A percentile compares a stretch with the other conserved stretches of the same genome.
These are phyloP conservation scores for Oscheius onirici DNA, from an alignment of 2,888 invertebrate species.

Conservation along the genomic window DNA sequence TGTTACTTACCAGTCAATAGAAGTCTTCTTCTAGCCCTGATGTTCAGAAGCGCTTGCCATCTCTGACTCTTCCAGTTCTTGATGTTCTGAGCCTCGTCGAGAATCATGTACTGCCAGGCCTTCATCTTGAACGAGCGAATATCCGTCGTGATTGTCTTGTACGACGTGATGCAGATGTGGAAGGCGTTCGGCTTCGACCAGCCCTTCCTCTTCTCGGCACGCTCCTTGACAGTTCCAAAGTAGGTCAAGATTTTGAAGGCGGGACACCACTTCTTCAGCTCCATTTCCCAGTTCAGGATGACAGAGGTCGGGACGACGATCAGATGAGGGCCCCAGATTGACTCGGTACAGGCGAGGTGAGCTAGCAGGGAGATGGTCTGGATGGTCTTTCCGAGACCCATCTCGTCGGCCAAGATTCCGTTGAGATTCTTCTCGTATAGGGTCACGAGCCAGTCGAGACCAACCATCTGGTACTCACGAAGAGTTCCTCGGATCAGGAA, in stretches of 20 bases:
- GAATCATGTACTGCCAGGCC: slow-evolving; percentile 96
- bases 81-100: slow-evolving; percentile 87
- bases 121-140: slow-evolving; percentile 95
- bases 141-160: slow-evolving; percentile 90
- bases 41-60: slow-evolving; percentile 95
- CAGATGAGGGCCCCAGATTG: slow-evolving; percentile 97
- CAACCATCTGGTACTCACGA: slow-evolving; percentile 96
- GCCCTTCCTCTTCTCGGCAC: slow-evolving; percentile 78
- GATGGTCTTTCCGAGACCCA: slow-evolving; percentile 73
- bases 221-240: slow-evolving; percentile 94
- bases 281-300: slow-evolving; percentile 99
- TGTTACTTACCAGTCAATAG: slow-evolving; percentile 82
- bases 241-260: slow-evolving; percentile 98
- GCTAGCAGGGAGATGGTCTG: slow-evolving; percentile 91
- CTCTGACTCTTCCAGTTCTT: slow-evolving; percentile 99
- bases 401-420: slow-evolving; percentile 81
- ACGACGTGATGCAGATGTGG: slow-evolving; percentile 77
- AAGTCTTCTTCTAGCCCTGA: slow-evolving; percentile 88
- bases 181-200: slow-evolving; percentile 99
- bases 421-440: slow-evolving; percentile 93
- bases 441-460: slow-evolving; percentile 94
- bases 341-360: slow-evolving; percentile 89
- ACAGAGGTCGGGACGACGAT: slow-evolving; percentile 99
- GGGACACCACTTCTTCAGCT: slow-evolving; percentile 99
- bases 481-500: slow-evolving; percentile 88